Evolutionary conservation across 2,113 vertebrate species (phyloP).

Genomic region (Amazona vittata): DNA sequence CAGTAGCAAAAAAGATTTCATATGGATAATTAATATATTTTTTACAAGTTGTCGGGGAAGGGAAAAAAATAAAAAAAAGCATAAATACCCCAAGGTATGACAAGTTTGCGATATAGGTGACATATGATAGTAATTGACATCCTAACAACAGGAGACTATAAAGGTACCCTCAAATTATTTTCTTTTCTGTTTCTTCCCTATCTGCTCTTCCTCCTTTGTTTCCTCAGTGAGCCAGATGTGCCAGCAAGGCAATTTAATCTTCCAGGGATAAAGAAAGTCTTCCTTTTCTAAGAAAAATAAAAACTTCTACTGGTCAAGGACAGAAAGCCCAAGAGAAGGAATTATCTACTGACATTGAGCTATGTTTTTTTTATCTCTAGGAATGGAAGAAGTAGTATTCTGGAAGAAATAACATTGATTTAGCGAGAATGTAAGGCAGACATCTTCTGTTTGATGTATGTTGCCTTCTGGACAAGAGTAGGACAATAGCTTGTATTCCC

Average conservation of each 20-base stretch:
- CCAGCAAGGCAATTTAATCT: slow-evolving; percentile 56
- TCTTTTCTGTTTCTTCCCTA: slow-evolving; percentile 2
- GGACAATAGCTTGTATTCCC: slow-evolving; percentile 23
- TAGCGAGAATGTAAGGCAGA: slow-evolving; percentile 37
- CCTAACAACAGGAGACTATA: slow-evolving; percentile 25
- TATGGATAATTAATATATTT: not conserved
- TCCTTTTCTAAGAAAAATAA: slow-evolving; percentile 40
- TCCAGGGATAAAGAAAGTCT: slow-evolving; percentile 23
- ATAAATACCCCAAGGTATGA: not conserved
- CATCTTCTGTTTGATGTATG: slow-evolving; percentile 14
- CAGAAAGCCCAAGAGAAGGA: slow-evolving; percentile 46
- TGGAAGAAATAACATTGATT: slow-evolving; percentile 48
- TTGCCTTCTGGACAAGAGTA: slow-evolving; percentile 30
- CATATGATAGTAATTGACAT: slow-evolving; percentile 39
- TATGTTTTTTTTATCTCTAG: slow-evolving; percentile 42
- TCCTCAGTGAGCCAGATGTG: slow-evolving; percentile 39
- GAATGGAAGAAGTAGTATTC: slow-evolving; percentile 8
- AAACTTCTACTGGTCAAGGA: slow-evolving; percentile 51
- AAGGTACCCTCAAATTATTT: slow-evolving; percentile 28
- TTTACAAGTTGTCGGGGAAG: not conserved
- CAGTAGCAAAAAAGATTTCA: not conserved
- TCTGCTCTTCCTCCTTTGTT: slow-evolving; percentile 10
- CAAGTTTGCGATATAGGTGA: not conserved
- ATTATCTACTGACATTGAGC: slow-evolving; percentile 44
- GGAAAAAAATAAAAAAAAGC: not conserved